These are phyloP conservation scores for Tridacna crocea DNA, from an alignment of 2,888 invertebrate genomes.

Conservation along the genomic window DNA sequence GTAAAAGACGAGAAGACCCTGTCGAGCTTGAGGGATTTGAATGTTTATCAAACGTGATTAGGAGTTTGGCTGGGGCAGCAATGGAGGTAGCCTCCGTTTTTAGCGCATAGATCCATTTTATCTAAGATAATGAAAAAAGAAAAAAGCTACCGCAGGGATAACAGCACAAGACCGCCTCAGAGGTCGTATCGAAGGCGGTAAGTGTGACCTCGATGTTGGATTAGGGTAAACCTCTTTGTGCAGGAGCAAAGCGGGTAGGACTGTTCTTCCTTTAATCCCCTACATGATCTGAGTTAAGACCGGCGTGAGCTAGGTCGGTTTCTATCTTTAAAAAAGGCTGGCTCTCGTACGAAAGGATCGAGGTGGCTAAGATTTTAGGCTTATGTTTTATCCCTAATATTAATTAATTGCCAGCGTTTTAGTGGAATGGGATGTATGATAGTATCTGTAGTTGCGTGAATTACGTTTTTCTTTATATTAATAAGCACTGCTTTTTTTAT, in stretches of 20 bases:
- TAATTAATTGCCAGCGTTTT: no score
- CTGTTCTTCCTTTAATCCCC: conserved; percentile 91
- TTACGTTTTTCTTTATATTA: conserved; percentile 84
- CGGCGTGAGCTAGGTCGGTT: conserved; percentile 94
- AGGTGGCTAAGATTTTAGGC: neutral
- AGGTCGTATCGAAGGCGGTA: conserved; percentile 90
- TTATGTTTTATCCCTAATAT: no score
- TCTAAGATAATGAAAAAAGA: conserved; percentile 78
- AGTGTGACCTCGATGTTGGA: conserved; percentile 96
- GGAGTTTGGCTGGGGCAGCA: conserved; percentile 73
- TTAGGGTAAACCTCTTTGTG: conserved; percentile 89
- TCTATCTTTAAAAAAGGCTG: conserved; percentile 88
- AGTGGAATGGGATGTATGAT: neutral
- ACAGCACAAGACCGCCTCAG: conserved; percentile 92
- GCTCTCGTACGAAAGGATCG: conserved; percentile 93
- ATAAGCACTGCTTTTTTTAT: conserved; percentile 90
- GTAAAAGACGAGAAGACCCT: conserved; percentile 90
- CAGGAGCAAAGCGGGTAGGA: conserved; percentile 86
- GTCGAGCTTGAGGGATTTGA: conserved; percentile 89
- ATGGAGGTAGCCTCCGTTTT: conserved; percentile 43
- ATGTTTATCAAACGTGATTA: conserved; percentile 78
- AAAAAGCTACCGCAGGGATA: conserved; percentile 93
- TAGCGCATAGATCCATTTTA: conserved; percentile 43
- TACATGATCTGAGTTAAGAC: conserved; percentile 96
- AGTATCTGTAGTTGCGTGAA: neutral